phyloP scores from a whole-genome alignment of 2,888 invertebrate species.

The Meliscaeva auricollis region DNA sequence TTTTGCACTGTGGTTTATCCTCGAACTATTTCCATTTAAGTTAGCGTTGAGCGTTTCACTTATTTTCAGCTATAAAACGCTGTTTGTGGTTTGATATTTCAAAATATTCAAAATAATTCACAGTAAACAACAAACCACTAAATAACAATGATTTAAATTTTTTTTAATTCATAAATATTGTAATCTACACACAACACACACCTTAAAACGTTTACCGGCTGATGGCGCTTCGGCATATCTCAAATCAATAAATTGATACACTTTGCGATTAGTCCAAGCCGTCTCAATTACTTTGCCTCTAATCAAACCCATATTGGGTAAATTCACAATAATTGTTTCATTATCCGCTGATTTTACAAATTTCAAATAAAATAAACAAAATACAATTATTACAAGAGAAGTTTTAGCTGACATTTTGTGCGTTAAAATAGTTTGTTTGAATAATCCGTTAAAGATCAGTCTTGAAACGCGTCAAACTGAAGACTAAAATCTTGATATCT shows the following conservation, averaged over 20 bases:
- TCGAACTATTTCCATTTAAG: too few relatives aligned
- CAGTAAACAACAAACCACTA: too few relatives aligned
- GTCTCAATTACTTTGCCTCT: conserved; percentile 81
- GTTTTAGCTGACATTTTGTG: conserved; percentile 1
- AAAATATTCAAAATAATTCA: too few relatives aligned
- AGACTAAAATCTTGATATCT: conserved; percentile 42
- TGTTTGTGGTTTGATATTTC: too few relatives aligned
- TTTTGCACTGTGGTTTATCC: too few relatives aligned
- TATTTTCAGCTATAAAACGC: too few relatives aligned
- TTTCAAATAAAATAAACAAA: conserved; percentile 19
- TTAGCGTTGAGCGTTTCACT: too few relatives aligned
- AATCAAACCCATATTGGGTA: conserved; percentile 81
- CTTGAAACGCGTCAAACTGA: conserved; percentile 43
- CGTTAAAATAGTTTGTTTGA: not conserved
- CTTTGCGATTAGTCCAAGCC: conserved; percentile 80
- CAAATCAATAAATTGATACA: conserved; percentile 82
- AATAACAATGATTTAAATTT: too few relatives aligned
- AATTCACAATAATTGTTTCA: conserved; percentile 77
- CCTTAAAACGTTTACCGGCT: conserved; percentile 82
- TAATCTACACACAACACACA: conserved; percentile 60
- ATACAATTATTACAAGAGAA: conserved; percentile 2
- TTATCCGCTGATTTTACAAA: conserved; percentile 15
- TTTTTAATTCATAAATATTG: not conserved
- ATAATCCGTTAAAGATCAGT: conserved; percentile 46
- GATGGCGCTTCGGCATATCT: conserved; percentile 82